Percentiles rank a stretch among this genome's conserved stretches.
These are phyloP conservation scores for Heliconius erato DNA, from an alignment of 2,888 invertebrate genomes.

Conservation along the genomic window DNA sequence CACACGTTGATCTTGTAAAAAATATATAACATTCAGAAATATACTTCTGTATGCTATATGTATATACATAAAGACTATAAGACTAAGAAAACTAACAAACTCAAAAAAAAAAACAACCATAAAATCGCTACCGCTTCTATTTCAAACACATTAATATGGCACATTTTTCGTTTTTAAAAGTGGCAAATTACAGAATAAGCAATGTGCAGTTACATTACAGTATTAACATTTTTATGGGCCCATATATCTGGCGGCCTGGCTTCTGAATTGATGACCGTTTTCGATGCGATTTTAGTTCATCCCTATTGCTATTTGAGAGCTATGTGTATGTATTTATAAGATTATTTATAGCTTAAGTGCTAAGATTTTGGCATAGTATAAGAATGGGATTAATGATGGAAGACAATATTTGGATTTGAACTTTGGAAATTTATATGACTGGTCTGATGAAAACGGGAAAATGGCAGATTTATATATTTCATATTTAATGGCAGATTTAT, in stretches of 20 bases:
- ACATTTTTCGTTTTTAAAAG: conserved; percentile 79
- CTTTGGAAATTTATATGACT: not conserved
- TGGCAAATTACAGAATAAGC: conserved; percentile 84
- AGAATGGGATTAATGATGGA: not conserved
- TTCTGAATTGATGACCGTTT: conserved; percentile 74
- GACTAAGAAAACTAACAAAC: not conserved
- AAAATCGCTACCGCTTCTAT: conserved; percentile 52
- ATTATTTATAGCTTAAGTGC: not conserved
- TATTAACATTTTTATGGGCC: conserved; percentile 84
- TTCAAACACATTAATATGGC: conserved; percentile 55
- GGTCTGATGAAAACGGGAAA: not conserved
- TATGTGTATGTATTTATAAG: not conserved
- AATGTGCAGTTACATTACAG: conserved; percentile 82
- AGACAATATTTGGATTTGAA: not conserved
- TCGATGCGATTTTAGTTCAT: conserved; percentile 68
- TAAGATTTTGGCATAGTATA: conserved; percentile 5
- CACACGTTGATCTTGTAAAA: too few species aligned
- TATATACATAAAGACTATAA: not conserved
- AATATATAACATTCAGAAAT: too few species aligned
- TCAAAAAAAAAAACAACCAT: not conserved
- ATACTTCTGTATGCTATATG: not conserved
- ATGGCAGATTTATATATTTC: too few species aligned
- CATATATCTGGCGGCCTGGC: conserved; percentile 75
- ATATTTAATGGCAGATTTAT: too few species aligned
- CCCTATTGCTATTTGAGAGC: conserved; percentile 33